Percentiles rank a stretch among this genome's conserved stretches.
These are phyloP conservation scores for Pangasianodon hypophthalmus DNA, from an alignment of 2,113 vertebrate genomes.

Conservation along the genomic window DNA sequence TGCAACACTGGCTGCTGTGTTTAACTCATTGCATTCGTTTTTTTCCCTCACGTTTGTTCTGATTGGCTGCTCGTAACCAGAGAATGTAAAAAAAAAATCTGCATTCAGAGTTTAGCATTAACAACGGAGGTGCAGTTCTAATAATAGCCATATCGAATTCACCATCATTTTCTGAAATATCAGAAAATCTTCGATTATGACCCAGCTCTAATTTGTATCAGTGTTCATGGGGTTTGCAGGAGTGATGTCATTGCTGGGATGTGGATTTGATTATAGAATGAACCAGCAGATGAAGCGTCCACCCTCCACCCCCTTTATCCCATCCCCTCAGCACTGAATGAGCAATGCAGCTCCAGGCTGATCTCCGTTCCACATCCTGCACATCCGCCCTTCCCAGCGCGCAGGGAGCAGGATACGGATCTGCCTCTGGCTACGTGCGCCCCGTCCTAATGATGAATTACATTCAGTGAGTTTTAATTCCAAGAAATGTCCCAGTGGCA, in stretches of 20 bases:
- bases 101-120: not conserved
- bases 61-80: not conserved
- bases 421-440: not conserved
- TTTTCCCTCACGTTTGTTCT: not conserved
- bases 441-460: not conserved
- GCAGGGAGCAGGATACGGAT: not conserved
- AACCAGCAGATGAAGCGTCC: constrained; percentile 18
- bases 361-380: constrained; percentile 18
- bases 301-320: not conserved
- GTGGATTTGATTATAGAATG: constrained; percentile 30
- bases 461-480: not conserved
- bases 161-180: not conserved
- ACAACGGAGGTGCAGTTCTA: not conserved
- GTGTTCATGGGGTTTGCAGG: not conserved
- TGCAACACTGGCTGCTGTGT: not conserved
- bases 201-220: not conserved
- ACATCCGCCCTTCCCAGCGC: not conserved
- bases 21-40: not conserved
- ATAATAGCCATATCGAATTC: not conserved
- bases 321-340: not conserved
- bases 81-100: not conserved
- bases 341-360: constrained; percentile 7
- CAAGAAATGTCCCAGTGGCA: not conserved
- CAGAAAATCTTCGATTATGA: not conserved
- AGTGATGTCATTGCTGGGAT: constrained; percentile 16